Evolutionary conservation across 2,888 invertebrate species (phyloP), one percentile per base, ranked within the genome.

Genomic region (Hartigia nigra): DNA sequence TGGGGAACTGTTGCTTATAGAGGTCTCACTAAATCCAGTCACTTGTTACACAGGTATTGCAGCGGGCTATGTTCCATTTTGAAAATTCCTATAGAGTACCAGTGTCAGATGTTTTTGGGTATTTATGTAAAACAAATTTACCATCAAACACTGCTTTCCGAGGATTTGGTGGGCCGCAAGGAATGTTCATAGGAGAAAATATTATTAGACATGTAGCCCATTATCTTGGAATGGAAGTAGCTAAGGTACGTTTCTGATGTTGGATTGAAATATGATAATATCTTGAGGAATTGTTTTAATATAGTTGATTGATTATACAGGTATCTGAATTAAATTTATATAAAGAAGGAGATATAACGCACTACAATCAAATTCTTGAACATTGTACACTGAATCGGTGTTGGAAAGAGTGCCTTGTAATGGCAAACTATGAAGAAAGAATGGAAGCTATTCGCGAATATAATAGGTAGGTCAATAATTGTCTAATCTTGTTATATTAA

Each of bases 131-230:
- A 92, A 99, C 98, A 0, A 98, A 99, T 92, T 91, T 97, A 76
- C 95, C 98, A 0, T 97, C 98, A 0, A 98, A 98, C 89, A 98
- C 98, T 0, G 98, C 98, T 0, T 98, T 98, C 88, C 93, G 98
- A 86, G 98, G 98, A 2, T 98, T 98, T 87, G 98, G 98, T 11
- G 97, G 95, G 0, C 98, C 98, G 0, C 98, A 98, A 89, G 97
- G 96, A 37, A 97, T 98, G 97, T 96, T 96, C 88, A 94, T 95
- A 1, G 96, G 94, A 0, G 98, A 98, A 92, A 94, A 93, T 84
- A 95, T 97, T 85, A 93, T 97, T 70, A 93, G 95, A 81, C 95
- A 97, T 82, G 93, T 98, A 23, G 97, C 98, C 1, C 93, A 93
- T 55, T 94, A 93, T 85, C 92, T 97, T 34, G 93, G 94, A 0